phyloP scores from a whole-genome alignment of 2,888 invertebrate species.

The Patella caerulea region DNA sequence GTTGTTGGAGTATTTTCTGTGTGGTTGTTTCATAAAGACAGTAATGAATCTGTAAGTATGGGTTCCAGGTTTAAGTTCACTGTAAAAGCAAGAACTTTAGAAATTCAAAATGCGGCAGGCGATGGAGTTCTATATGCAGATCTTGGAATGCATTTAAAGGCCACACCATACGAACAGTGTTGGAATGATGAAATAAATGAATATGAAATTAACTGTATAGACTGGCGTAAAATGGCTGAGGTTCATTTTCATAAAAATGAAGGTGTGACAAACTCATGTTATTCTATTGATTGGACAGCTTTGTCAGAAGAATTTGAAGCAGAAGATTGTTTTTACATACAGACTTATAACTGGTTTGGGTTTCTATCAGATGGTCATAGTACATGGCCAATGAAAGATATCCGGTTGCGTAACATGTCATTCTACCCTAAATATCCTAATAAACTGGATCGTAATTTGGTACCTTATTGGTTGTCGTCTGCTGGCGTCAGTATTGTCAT shows the following conservation, averaged over 20 bases:
- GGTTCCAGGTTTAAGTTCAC: constrained; percentile 37
- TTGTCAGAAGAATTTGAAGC: constrained; percentile 28
- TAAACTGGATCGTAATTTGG: constrained; percentile 33
- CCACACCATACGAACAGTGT: constrained; percentile 38
- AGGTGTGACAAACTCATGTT: constrained; percentile 33
- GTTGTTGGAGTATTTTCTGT: constrained; percentile 41
- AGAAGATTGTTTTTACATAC: constrained; percentile 43
- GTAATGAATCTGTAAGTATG: constrained; percentile 36
- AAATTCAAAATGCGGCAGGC: constrained; percentile 35
- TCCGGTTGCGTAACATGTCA: constrained; percentile 23
- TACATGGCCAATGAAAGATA: constrained; percentile 20
- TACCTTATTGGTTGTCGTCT: constrained; percentile 40
- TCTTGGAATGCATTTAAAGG: constrained; percentile 37
- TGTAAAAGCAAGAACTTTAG: constrained; percentile 37
- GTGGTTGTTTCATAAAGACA: constrained; percentile 45
- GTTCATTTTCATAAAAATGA: constrained; percentile 32
- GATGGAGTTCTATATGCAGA: constrained; percentile 41
- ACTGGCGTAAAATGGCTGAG: constrained; percentile 38
- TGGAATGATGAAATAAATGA: constrained; percentile 28
- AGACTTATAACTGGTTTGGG: constrained; percentile 24
- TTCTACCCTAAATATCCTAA: constrained; percentile 38
- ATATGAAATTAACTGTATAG: constrained; percentile 34
- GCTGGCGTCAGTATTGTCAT: constrained; percentile 39
- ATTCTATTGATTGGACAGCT: constrained; percentile 38
- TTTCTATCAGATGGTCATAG: constrained; percentile 18